Evolutionary conservation across 30 jellyfish, hydroid and myxozoan genomes (phyloP), one percentile per base, ranked within the genome.

Genomic region (Sanderia malayensis): DNA sequence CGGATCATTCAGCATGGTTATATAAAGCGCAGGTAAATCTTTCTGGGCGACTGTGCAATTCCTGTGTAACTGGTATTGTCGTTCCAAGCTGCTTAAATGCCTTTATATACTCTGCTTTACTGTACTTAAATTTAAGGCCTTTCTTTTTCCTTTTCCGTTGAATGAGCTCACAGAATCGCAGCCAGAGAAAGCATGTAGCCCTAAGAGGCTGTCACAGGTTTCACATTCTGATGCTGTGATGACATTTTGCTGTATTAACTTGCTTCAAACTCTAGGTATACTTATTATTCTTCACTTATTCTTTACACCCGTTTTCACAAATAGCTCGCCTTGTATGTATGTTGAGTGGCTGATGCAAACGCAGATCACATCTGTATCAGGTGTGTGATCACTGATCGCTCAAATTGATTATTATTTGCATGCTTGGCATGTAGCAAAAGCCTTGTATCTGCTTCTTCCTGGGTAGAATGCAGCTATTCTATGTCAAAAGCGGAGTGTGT

Each of bases 351-450:
- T 41, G 58, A 30, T 46, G 76, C 86, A 74, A 74, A 52, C 3
- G 86, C 79, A 28, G 58, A 45, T 17, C 66, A 74, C 86, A 33
- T 74, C 79, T 25, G 86, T 55, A 41, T 74, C 86, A 46, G 86
- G 86, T 0, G 86, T 31, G 31, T 74, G 80, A 74, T 74, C 30
- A 74, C 86, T 55, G 58, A 33, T 1, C 27, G 58, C 20, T 13
- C 9, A 55, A 19, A 74, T 4, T 53, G n/a, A 25, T 55, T 19
- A 44, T 7, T 65, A 15, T 61, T 23, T 27, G 66, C 66, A 58
- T 71, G 59, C 78, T 71, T 71, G 70, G 64, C 78, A 31, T 71
- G 84, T 6, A 71, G 66, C 3, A 53, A 13, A 8, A 71, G 44
- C 24, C 84, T 24, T 21, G 74, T 70, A 34, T 70, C 82, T 70